Conservation (phyloP, 2,797 vertebrate species). For the Ficedula albicollis region DNA sequence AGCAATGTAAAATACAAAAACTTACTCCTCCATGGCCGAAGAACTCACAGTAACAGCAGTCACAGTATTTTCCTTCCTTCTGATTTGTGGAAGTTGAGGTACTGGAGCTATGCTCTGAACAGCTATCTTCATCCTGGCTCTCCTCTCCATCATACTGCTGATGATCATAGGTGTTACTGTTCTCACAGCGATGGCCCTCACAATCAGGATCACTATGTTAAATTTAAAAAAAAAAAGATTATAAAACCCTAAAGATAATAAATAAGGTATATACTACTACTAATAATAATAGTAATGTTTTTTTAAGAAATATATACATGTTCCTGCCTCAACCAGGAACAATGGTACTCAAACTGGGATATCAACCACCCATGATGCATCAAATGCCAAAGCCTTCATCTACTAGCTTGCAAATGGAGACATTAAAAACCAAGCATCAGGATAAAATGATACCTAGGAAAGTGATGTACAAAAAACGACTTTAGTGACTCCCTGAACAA, state of each 20-base stretch:
- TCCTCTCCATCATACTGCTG: conserved; percentile 94
- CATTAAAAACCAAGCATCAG: background rate
- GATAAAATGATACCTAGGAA: background rate
- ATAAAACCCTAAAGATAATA: background rate
- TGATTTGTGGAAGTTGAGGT: conserved; percentile 99
- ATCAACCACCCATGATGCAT: background rate
- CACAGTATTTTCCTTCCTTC: conserved; percentile 99
- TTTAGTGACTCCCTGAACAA: background rate
- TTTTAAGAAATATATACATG: background rate
- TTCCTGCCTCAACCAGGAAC: background rate
- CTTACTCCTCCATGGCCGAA: conserved; percentile 98
- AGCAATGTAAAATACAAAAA: background rate
- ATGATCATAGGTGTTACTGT: conserved; percentile 87
- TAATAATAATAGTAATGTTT: background rate
- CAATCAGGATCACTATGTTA: conserved; percentile 91
- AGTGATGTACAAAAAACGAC: background rate
- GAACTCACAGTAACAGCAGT: conserved; percentile 99
- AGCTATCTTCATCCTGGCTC: conserved; percentile 96
- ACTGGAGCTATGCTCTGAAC: conserved; percentile 97
- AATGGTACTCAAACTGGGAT: background rate
- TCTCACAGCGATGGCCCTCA: conserved; percentile 95
- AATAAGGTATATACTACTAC: background rate
- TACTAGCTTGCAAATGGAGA: background rate
- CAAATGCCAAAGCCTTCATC: background rate
- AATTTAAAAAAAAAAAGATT: background rate